These are phyloP conservation scores for Pseudomyrmex gracilis DNA, from an alignment of 1,140 invertebrate species.

Conservation along the genomic window DNA sequence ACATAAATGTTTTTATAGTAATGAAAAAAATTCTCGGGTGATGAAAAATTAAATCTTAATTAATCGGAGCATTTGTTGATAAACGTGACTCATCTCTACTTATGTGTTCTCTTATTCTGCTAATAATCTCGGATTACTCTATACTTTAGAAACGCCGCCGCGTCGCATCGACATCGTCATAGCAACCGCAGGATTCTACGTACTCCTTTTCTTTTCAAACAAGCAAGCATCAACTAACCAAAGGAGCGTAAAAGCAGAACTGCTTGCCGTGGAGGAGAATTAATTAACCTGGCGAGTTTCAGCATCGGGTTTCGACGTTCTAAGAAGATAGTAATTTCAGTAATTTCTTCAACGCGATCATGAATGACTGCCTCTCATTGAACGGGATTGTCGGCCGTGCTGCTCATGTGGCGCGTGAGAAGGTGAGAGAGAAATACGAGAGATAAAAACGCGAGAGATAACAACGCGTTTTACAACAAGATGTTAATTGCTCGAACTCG, in stretches of 20 bases:
- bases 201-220: slow-evolving; percentile 43
- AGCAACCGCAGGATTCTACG: slow-evolving; percentile 28
- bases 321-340: not conserved
- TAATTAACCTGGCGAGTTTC: not conserved
- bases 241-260: not conserved
- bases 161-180: slow-evolving; percentile 17
- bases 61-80: no score
- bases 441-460: no score
- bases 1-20: no score
- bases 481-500: no score
- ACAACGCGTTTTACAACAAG: no score
- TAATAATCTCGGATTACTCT: not conserved
- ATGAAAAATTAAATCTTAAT: no score
- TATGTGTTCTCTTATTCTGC: not conserved
- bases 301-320: not conserved
- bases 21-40: no score
- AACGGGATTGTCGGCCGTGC: slow-evolving; percentile 47
- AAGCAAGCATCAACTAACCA: not conserved
- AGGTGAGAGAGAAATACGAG: slow-evolving; percentile 61
- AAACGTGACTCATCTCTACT: not conserved
- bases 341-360: not conserved
- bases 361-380: slow-evolving; percentile 66
- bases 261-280: not conserved
- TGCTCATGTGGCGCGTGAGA: slow-evolving; percentile 56
- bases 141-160: not conserved